Evolutionary conservation across 2,888 invertebrate genomes (phyloP), one percentile per base, ranked within the genome.

Genomic region (Bellardia bayeri): DNA sequence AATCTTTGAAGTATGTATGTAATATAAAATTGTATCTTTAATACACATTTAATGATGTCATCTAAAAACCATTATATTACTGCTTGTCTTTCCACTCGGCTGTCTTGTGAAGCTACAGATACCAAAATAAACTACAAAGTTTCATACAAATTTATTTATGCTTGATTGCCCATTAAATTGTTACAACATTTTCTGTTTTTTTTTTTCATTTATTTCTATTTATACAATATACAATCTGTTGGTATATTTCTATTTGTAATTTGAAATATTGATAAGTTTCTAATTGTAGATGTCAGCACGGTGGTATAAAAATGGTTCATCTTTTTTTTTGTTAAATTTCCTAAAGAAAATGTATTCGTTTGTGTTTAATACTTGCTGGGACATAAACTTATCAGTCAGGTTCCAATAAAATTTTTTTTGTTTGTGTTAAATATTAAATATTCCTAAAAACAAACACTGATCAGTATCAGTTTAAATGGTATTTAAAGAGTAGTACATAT

Each of bases 151-250:
- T 30, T 49, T 23, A 37, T 76, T 72, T 68, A 66, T 58, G 85
- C 74, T 85, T 75, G 85, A 63, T 80, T 75, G 80, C 68, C 74
- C 74, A 75, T 80, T 69, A 75, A 85, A 75, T 80, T 85, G 85
- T 85, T 85, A 75, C 74, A 74, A 80, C 4, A 45, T 63, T 75
- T 49, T 68, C 9, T 33, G 16, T 7, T 23, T 64, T n/a, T 72
- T 71, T 16, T 23, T 58, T 69, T 8, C 8, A 9, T 64, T 51
- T 68, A 23, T 54, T 14, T 63, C 49, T 72, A 64, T 42, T n/a
- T 64, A 37, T 54, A 72, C 4, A 66, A 74, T 58, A n/a, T 71
- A 54, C 23, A 23, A 23, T 51, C 11, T 63, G n/a, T 66, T 51
- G 58, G 23, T 49, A n/a, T 58, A 40, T 71, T 51, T 79, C 6